phyloP scores from a whole-genome alignment of 2,888 invertebrate species.

The Gibbula magus region DNA sequence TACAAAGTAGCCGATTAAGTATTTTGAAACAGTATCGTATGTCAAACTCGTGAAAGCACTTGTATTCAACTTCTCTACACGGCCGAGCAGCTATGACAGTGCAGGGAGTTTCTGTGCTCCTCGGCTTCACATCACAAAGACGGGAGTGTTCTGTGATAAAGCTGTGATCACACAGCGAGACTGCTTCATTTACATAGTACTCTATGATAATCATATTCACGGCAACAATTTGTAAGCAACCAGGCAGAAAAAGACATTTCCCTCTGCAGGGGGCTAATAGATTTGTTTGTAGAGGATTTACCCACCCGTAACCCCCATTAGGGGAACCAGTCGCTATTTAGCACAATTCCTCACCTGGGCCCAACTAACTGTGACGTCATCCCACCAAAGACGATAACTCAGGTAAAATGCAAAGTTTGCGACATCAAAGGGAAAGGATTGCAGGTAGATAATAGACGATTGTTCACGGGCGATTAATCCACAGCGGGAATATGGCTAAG shows the following conservation, averaged over 20 bases:
- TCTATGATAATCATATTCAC: constrained; percentile 13
- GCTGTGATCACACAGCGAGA: background rate
- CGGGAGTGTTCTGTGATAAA: background rate
- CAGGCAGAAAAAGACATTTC: constrained; percentile 4
- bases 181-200: constrained; percentile 14
- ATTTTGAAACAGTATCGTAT: constrained; percentile 14
- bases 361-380: constrained; percentile 16
- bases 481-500: constrained; percentile 2
- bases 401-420: constrained; percentile 15
- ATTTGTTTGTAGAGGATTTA: constrained; percentile 11
- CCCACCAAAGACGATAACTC: constrained; percentile 21
- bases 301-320: constrained; percentile 22
- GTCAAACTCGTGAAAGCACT: background rate
- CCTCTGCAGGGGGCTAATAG: constrained; percentile 18
- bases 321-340: background rate
- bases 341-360: background rate
- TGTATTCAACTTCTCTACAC: constrained; percentile 12
- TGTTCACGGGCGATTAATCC: constrained; percentile 21
- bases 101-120: constrained; percentile 11
- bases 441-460: constrained; percentile 20
- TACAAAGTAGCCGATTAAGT: background rate
- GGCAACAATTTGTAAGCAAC: constrained; percentile 4
- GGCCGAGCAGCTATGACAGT: constrained; percentile 2
- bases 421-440: background rate
- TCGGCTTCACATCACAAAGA: background rate